phyloP scores from a whole-genome alignment of 2,888 invertebrate genomes.

The Microchrysa polita region DNA sequence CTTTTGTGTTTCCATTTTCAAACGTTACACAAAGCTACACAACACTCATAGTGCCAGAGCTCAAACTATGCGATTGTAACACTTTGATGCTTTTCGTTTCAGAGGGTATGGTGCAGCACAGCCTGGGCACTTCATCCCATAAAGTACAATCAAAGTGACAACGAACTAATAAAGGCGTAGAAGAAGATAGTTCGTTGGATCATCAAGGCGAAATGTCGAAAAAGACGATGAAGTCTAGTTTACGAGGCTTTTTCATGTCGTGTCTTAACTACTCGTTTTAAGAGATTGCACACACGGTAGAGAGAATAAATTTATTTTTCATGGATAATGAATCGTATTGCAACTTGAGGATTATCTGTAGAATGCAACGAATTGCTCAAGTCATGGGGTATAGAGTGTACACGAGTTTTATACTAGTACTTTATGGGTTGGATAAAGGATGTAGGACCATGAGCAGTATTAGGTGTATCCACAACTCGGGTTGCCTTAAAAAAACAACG shows the following conservation, averaged over 20 bases:
- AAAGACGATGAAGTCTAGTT: conserved; percentile 38
- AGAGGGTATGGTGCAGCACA: conserved; percentile 27
- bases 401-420: too few species aligned
- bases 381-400: too few species aligned
- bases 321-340: neutral
- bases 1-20: conserved; percentile 7
- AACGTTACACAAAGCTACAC: too few species aligned
- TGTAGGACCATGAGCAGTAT: too few species aligned
- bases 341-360: conserved; percentile 2
- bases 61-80: conserved; percentile 20
- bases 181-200: conserved; percentile 18
- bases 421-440: too few species aligned
- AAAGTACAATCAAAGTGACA: conserved; percentile 52
- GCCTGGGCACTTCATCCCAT: conserved; percentile 46
- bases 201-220: conserved; percentile 42
- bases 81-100: conserved; percentile 30
- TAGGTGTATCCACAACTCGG: too few species aligned
- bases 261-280: conserved; percentile 34
- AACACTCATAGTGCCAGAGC: conserved; percentile 20
- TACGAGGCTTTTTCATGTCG: conserved; percentile 36
- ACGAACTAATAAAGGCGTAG: conserved; percentile 49
- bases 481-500: too few species aligned
- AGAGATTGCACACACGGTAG: neutral
- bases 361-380: neutral
- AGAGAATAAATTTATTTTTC: conserved; percentile 23